phyloP scores from a whole-genome alignment of 2,113 vertebrate genomes.

The Antechinus stuartii region DNA sequence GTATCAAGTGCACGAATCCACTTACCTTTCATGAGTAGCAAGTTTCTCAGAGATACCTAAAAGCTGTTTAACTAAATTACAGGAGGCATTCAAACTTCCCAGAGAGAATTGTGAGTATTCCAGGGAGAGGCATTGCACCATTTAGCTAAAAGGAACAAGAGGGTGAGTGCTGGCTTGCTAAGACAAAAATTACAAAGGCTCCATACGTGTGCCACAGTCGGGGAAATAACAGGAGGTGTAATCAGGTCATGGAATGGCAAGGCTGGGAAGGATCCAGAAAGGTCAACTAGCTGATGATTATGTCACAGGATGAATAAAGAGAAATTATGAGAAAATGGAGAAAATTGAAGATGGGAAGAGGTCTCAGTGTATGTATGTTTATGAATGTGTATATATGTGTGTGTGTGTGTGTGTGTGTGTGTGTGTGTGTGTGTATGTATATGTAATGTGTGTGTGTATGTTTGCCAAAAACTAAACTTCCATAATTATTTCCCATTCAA shows the following conservation, averaged over 20 bases:
- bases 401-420: too few relatives aligned
- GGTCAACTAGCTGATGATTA: neutral
- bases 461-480: conserved; percentile 17
- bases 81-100: conserved; percentile 80
- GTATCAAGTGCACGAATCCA: conserved; percentile 70
- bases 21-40: conserved; percentile 78
- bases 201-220: neutral
- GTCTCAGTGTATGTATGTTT: conserved; percentile 7
- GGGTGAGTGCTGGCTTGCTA: conserved; percentile 73
- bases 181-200: conserved; percentile 12
- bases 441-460: neutral
- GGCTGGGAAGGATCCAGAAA: neutral
- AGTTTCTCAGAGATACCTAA: conserved; percentile 78
- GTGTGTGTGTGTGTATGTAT: too few relatives aligned
- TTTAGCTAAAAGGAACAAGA: conserved; percentile 73
- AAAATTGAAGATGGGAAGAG: neutral
- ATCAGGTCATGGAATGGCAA: conserved; percentile 17
- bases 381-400: too few relatives aligned
- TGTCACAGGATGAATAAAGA: neutral
- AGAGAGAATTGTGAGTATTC: conserved; percentile 73
- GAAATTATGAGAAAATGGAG: neutral
- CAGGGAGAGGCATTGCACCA: conserved; percentile 68
- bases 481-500: neutral
- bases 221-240: neutral
- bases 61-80: conserved; percentile 84